Base-by-base conservation (phyloP, 1,140 invertebrate species). In the Micrasema minimum region DNA sequence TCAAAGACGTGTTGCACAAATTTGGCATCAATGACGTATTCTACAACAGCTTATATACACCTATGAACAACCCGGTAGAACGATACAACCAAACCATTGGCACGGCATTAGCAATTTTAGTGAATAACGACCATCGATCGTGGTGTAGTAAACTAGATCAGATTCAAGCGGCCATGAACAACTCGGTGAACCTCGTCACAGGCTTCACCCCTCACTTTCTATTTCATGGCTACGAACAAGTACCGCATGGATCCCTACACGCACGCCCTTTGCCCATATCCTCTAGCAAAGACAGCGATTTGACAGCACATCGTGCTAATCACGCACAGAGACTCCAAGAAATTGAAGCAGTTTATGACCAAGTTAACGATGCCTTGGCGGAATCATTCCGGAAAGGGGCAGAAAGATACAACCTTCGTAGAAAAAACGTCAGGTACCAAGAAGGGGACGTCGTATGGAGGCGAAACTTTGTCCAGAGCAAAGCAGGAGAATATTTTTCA, bases 41-140 rank as follows among this genome's bases (percentile, higher is more conserved):
- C 11, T 38, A 38, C 11, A 38, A 38, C 37, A 38, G 37, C 37
- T 38, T 38, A 6, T 38, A 38, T 14, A 46, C 43, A 46, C 43
- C 43, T 4, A 46, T 46, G 7, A 46, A 46, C n/a, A 46, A 46
- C 14, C 7, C 14, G 14, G n/a, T 46, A 7, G 43, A 46, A 14
- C 43, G 43, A 10, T 46, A 46, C n/a, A 46, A 46, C 14, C 43
- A 46, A 14, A 46, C 43, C 3, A 46, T 46, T 9, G 43, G 43
- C 14, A 46, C 43, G 7, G 14, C 43, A 9, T n/a, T 46, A 3
- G 43, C 43, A 4, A 46, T 46, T 9, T 14, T 46, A 46, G 7
- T 14, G 4, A 4, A 14, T 46, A 46, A 46, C 6, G 43, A 46
- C n/a, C 43, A 46, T 14, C 6, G 43, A 14, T 9, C 6, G 14